Evolutionary conservation across 1,140 invertebrate genomes (phyloP).

Genomic region (Asobara japonica): DNA sequence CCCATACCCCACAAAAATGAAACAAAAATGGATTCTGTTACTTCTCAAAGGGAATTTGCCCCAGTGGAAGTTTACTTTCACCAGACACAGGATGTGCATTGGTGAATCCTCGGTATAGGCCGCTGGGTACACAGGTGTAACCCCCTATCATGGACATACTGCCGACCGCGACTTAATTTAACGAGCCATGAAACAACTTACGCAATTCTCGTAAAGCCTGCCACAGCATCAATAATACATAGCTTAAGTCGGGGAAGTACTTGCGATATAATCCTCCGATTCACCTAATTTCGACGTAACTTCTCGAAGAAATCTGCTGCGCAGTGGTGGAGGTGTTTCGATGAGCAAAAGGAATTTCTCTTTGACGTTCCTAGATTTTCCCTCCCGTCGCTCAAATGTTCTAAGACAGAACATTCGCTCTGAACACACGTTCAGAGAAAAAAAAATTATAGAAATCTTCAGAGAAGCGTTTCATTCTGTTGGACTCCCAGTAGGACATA

Average conservation of each 20-base stretch:
- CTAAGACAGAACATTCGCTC: too few relatives aligned
- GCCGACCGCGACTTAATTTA: neutral
- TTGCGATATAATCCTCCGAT: neutral
- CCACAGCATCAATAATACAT: neutral
- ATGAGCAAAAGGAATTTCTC: neutral
- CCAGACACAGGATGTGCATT: neutral
- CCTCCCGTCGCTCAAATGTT: too few relatives aligned
- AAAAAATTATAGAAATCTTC: too few relatives aligned
- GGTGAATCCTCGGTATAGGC: neutral
- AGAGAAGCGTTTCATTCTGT: too few relatives aligned
- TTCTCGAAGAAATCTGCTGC: neutral
- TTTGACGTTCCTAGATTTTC: too few relatives aligned
- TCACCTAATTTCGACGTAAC: neutral
- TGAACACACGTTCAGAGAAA: too few relatives aligned
- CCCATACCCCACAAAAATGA: too few relatives aligned
- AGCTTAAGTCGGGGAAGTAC: neutral
- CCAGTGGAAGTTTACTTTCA: neutral
- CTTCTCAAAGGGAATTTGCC: too few relatives aligned
- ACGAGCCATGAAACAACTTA: neutral
- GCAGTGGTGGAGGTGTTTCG: neutral
- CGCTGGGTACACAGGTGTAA: neutral
- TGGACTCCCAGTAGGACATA: too few relatives aligned
- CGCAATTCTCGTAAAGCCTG: neutral
- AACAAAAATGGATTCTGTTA: too few relatives aligned
- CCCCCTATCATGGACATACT: neutral